Conservation (phyloP, 2,113 vertebrate genomes). For the Tragelaphus strepsiceros region DNA sequence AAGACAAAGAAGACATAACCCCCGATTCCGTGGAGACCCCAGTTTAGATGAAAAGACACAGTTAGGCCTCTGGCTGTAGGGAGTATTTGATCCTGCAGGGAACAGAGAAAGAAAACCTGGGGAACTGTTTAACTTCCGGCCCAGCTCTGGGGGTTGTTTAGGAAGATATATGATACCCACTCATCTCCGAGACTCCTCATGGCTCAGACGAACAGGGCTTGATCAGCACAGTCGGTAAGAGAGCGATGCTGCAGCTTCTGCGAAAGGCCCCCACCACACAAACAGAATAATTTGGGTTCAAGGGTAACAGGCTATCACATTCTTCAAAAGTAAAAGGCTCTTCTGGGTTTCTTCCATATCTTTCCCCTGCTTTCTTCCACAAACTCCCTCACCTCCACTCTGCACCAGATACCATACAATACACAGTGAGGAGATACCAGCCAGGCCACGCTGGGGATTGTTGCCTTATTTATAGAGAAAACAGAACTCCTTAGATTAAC, state of each 20-base stretch:
- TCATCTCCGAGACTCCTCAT: not conserved
- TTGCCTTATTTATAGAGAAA: conserved; percentile 10
- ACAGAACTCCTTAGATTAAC: not conserved
- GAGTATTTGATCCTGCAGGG: not conserved
- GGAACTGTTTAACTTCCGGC: not conserved
- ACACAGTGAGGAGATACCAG: fast-evolving
- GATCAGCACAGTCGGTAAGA: not conserved
- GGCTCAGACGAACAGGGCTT: not conserved
- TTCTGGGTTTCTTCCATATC: not conserved
- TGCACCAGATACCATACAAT: not conserved
- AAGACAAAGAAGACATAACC: not conserved
- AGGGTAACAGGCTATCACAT: not conserved
- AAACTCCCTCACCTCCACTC: not conserved
- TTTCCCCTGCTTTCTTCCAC: not conserved
- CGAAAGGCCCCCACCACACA: no score
- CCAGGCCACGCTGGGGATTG: not conserved
- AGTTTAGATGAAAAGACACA: not conserved
- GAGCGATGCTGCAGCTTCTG: fast-evolving
- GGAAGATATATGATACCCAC: not conserved
- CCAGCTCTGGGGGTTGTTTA: not conserved
- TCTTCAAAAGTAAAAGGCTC: not conserved
- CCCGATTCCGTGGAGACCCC: not conserved
- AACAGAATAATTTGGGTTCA: not conserved
- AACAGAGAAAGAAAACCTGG: not conserved
- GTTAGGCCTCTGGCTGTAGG: not conserved